Conservation (phyloP, 1,140 invertebrate species). For the Pseudoatta argentina region DNA sequence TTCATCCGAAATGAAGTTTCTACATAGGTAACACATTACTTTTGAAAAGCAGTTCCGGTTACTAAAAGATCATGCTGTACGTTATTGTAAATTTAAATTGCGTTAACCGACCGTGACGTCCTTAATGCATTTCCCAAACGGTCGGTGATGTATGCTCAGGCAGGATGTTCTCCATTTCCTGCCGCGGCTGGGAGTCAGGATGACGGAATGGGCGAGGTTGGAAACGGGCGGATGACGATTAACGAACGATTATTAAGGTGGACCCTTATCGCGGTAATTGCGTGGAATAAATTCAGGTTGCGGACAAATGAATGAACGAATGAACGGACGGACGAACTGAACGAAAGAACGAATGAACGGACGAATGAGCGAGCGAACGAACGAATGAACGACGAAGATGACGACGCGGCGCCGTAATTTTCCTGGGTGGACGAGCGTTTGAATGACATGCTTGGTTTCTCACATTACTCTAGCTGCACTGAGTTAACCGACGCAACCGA, state of each 20-base stretch:
- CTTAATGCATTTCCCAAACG: conserved; percentile 45
- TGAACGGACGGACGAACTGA: conserved; percentile 45
- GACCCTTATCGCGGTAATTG: conserved; percentile 76
- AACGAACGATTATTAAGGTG: conserved; percentile 78
- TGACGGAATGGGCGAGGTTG: conserved; percentile 11
- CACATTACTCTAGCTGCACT: conserved; percentile 40
- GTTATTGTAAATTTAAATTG: conserved; percentile 58
- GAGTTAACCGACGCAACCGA: conserved; percentile 64
- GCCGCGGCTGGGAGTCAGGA: not conserved
- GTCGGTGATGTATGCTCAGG: conserved; percentile 32
- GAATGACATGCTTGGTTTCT: conserved; percentile 56
- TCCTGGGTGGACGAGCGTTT: conserved; percentile 70
- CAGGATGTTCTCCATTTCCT: conserved; percentile 48
- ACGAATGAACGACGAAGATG: conserved; percentile 35
- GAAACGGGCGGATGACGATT: conserved; percentile 67
- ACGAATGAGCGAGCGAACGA: conserved; percentile 24
- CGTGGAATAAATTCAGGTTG: conserved; percentile 76
- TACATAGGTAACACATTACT: not conserved
- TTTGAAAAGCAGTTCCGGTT: not conserved
- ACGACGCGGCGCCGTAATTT: conserved; percentile 71
- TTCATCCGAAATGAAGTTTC: not conserved
- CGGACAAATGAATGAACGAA: conserved; percentile 59
- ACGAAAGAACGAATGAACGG: conserved; percentile 44
- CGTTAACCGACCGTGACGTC: conserved; percentile 43
- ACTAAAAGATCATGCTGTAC: not conserved